These are phyloP conservation scores for Potorous gilbertii DNA, from an alignment of 2,797 vertebrate species.

Conservation along the genomic window DNA sequence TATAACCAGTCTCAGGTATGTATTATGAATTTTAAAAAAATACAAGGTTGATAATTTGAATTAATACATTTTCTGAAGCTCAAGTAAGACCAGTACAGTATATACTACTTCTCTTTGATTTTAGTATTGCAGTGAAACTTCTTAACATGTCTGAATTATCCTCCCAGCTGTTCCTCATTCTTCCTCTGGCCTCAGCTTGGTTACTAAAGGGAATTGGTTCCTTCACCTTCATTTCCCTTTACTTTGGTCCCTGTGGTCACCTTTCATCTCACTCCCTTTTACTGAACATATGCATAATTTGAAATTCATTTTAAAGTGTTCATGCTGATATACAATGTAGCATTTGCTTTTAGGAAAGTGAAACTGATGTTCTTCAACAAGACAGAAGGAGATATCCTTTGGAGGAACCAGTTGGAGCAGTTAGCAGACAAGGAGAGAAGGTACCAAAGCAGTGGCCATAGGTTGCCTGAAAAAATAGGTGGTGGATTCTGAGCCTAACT, in stretches of 20 bases:
- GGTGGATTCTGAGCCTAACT: background rate
- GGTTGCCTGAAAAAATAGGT: background rate
- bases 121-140: conserved; percentile 5
- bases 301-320: conserved; percentile 51
- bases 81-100: conserved; percentile 34
- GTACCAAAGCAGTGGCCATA: conserved; percentile 80
- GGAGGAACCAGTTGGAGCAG: conserved; percentile 90
- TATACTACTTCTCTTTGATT: conserved; percentile 18
- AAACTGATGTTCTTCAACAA: conserved; percentile 96
- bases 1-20: conserved; percentile 87
- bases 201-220: conserved; percentile 8
- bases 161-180: conserved; percentile 23
- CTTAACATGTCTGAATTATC: conserved; percentile 4
- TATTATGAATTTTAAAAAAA: conserved; percentile 28
- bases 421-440: conserved; percentile 88
- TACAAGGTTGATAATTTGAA: background rate
- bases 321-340: conserved; percentile 34
- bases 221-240: conserved; percentile 37
- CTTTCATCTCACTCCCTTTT: conserved; percentile 33
- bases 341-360: conserved; percentile 84
- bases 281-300: conserved; percentile 33
- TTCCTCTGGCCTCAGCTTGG: background rate
- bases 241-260: conserved; percentile 36
- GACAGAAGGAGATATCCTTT: conserved; percentile 93
- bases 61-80: conserved; percentile 34